A percentile compares a stretch with the other conserved stretches of the same genome.
These are phyloP conservation scores for Lepilemur septentrionalis DNA, from an alignment of 2,797 vertebrate genomes.

Conservation along the genomic window DNA sequence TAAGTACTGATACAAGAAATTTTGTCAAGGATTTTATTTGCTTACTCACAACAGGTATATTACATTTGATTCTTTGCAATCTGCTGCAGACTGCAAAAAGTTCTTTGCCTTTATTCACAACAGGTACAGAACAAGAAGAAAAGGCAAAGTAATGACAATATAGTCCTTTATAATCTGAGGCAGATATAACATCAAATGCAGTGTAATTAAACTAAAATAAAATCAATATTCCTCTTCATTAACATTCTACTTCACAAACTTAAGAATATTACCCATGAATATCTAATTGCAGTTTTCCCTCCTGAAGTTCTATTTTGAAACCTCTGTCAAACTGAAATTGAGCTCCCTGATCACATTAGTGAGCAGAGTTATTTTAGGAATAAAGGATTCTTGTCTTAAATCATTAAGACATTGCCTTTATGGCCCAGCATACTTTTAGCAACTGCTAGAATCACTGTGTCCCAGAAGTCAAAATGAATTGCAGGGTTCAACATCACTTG, in stretches of 20 bases:
- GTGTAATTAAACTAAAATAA: slow-evolving; percentile 63
- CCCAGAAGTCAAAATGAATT: slow-evolving; percentile 56
- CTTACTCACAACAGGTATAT: not conserved
- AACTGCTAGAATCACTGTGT: not conserved
- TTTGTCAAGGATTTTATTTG: slow-evolving; percentile 22
- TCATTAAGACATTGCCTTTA: slow-evolving; percentile 62
- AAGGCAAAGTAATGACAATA: not conserved
- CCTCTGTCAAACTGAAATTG: slow-evolving; percentile 71
- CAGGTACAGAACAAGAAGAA: not conserved
- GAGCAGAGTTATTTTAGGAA: slow-evolving; percentile 74
- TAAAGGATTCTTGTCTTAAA: slow-evolving; percentile 73
- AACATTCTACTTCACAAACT: slow-evolving; percentile 68
- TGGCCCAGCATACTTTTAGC: slow-evolving; percentile 44
- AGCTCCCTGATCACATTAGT: slow-evolving; percentile 70
- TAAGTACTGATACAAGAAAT: not conserved
- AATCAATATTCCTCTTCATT: slow-evolving; percentile 71
- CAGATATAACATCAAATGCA: slow-evolving; percentile 42
- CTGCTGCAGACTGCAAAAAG: not conserved
- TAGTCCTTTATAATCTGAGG: not conserved
- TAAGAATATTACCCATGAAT: slow-evolving; percentile 67
- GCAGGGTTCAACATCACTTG: not conserved
- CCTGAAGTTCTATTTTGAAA: slow-evolving; percentile 72
- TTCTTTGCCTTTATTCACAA: not conserved
- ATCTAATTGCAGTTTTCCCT: slow-evolving; percentile 71
- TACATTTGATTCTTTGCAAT: not conserved